Base-by-base conservation (phyloP, 1,140 invertebrate species). In the Eriosoma lanigerum region DNA sequence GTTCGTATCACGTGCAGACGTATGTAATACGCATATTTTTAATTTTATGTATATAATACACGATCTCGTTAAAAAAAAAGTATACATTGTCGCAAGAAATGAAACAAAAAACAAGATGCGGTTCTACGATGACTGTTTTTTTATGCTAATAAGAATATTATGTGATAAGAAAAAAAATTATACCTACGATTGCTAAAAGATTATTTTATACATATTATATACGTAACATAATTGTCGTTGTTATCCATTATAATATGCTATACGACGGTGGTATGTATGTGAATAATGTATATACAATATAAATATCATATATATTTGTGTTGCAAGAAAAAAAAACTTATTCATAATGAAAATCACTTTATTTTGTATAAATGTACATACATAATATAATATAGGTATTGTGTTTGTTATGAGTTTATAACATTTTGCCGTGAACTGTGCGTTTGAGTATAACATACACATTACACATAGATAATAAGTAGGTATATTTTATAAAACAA, bases 211-310 rank as follows among this genome's bases (percentile, higher is more conserved):
- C 8, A 38, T 38, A n/a, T n/a, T n/a, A 38, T 38, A 38, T 8
- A 38, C n/a, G 21, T 46, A 48, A 38, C 8, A 68, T 68, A 48
- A 68, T 68, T 46, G 38, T 68, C 21, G 66, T 24, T 68, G 66
- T 68, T 68, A 48, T 68, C 5, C 66, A 68, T 48, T 48, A 8
- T 38, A n/a, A n/a, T n/a, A 68, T 68, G 64, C 5, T 46, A 68
- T 46, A 68, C 29, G 38, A n/a, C 17, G 64, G n/a, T 48, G 15
- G 8, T 38, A 38, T 38, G 32, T 8, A 38, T 38, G 3, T 4
- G 8, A 38, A 21, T 58, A 24, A 26, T 24, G 26, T 12, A 68
- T 46, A 68, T 68, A 68, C 64, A n/a, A 46, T 62, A 8, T 15
- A 38, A 2, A 19, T 62, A 32, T 15, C 0, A 1, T 6, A 13